phyloP scores from a whole-genome alignment of 2,888 invertebrate genomes.

The Onthophagus sagittarius region DNA sequence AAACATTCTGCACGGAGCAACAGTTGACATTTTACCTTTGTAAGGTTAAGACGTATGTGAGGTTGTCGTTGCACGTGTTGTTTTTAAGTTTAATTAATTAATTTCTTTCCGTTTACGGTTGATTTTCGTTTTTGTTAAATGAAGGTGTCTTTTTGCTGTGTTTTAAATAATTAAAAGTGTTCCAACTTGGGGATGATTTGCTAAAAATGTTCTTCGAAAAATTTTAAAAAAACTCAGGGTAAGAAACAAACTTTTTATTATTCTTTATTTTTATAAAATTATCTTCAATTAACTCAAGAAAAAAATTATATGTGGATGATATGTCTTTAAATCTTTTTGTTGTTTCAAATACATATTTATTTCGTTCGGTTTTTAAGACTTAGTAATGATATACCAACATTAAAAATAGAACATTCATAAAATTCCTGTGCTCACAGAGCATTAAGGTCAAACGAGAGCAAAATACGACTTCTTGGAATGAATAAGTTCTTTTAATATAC shows the following conservation, averaged over 20 bases:
- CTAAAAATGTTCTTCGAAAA: background rate
- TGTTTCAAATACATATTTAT: too few relatives aligned
- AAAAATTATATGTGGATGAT: too few relatives aligned
- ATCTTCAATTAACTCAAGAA: too few relatives aligned
- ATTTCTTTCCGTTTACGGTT: background rate
- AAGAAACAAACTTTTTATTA: background rate
- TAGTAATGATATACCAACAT: background rate
- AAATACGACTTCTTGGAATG: background rate
- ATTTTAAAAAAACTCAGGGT: background rate
- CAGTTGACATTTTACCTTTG: constrained; percentile 38
- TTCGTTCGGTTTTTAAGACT: too few relatives aligned
- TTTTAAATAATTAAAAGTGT: background rate
- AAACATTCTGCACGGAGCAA: constrained; percentile 35
- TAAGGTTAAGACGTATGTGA: constrained; percentile 15
- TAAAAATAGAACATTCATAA: background rate
- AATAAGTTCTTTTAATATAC: background rate
- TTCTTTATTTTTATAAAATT: background rate
- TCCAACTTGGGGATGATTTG: background rate
- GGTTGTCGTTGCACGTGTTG: constrained; percentile 8
- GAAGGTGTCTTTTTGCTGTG: background rate
- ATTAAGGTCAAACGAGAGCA: background rate
- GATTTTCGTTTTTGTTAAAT: background rate
- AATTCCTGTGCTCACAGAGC: background rate
- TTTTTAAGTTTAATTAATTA: constrained; percentile 5
- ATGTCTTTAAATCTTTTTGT: too few relatives aligned